Evolutionary conservation across 2,888 invertebrate genomes (phyloP), one percentile per base, ranked within the genome.

Genomic region (Dysmachus trigonus): DNA sequence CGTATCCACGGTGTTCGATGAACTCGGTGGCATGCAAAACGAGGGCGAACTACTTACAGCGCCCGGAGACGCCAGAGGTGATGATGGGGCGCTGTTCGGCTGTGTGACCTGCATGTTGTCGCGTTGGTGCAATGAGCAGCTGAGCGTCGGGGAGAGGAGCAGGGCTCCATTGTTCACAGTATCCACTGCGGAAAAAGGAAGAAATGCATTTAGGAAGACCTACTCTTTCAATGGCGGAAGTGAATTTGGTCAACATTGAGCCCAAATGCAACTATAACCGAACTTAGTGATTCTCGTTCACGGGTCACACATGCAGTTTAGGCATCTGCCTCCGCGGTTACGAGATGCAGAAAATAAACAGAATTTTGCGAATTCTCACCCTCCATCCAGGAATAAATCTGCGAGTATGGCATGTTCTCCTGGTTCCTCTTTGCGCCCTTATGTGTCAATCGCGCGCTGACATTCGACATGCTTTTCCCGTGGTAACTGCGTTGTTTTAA

Each of bases 311-410:
- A 41, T 2, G 22, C 2, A 62, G 10, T 62, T 27, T 27, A 27
- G 2, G 22, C 10, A 27, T 62, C 22, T 27, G 18, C 10, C 0
- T 1, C 22, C 8, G 22, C 62, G 22, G 62, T 27, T 62, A 8
- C 10, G 22, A 3, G 7, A 47, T 15, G 7, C 47, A 18, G 10
- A 62, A 62, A 18, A 62, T 22, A 53, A 53, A 53, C 53, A 22
- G 22, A 22, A 22, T 22, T 6, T 53, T 8, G 30, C 6, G 22
- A n/a, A 47, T 71, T 95, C 91, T 95, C 94, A 97, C 97, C 97
- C 92, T 96, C 96, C 93, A 96, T 96, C 97, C 97, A 97, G 90
- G 96, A 94, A 92, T 95, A 96, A 71, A 96, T 95, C 93, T 97
- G 96, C 85, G 96, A 95, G 89, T 96, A 95, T 88, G 95, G 94